Percentiles rank a stretch among this genome's conserved stretches.
Evolutionary conservation across 2,888 invertebrate genomes (phyloP).

Genomic region (Phalera bucephala): DNA sequence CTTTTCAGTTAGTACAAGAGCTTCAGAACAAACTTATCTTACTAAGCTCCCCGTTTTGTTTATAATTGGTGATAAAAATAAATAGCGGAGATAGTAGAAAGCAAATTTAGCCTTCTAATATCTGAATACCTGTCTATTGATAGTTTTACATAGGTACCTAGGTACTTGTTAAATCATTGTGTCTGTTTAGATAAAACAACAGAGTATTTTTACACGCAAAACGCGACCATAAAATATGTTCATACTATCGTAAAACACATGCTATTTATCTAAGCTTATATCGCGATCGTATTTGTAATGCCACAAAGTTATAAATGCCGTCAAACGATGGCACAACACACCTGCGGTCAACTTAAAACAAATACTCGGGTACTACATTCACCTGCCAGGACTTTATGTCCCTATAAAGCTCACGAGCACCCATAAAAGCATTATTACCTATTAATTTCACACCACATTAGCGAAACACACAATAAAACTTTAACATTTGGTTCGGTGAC

Average conservation of each 20-base stretch:
- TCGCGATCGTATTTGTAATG: slow-evolving; percentile 45
- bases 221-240: slow-evolving; percentile 21
- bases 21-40: slow-evolving; percentile 4
- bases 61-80: not conserved
- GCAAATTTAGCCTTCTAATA: not conserved
- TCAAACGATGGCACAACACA: slow-evolving; percentile 49
- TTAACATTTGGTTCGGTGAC: slow-evolving; percentile 72
- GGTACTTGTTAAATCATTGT: not conserved
- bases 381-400: slow-evolving; percentile 72
- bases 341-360: slow-evolving; percentile 72
- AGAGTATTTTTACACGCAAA: slow-evolving; percentile 20
- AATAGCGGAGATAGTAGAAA: not conserved
- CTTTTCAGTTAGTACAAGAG: slow-evolving; percentile 15
- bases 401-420: slow-evolving; percentile 76
- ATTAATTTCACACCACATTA: slow-evolving; percentile 83
- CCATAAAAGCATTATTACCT: slow-evolving; percentile 82
- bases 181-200: slow-evolving; percentile 8
- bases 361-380: slow-evolving; percentile 60
- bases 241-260: slow-evolving; percentile 21
- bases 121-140: not conserved
- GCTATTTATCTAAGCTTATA: slow-evolving; percentile 1
- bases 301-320: slow-evolving; percentile 41
- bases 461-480: slow-evolving; percentile 82
- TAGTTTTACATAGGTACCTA: too few species aligned
- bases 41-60: not conserved